Evolutionary conservation across 2,888 invertebrate genomes (phyloP).

Genomic region (Apamea anceps): DNA sequence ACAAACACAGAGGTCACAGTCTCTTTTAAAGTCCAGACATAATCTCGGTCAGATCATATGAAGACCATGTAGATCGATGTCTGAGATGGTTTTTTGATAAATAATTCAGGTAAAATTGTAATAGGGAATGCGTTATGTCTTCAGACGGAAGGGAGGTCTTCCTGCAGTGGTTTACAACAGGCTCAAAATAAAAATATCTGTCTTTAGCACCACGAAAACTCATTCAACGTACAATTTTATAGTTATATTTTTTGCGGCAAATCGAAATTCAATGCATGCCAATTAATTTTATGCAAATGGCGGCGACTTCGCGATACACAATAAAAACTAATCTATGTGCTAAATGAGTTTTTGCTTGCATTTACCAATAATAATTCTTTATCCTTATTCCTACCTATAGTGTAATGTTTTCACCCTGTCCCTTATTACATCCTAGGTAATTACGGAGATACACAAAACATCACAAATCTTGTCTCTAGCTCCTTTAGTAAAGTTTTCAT

Average conservation of each 20-base stretch:
- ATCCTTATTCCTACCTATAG: background rate
- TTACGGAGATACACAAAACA: conserved; percentile 36
- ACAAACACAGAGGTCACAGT: no score
- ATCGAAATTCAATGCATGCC: conserved; percentile 24
- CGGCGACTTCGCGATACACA: conserved; percentile 9
- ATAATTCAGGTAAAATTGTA: no score
- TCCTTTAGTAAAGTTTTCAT: conserved; percentile 44
- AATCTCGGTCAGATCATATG: no score
- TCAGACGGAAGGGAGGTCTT: no score
- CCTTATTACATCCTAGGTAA: conserved; percentile 30
- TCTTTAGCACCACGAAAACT: background rate
- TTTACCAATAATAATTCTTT: conserved; percentile 7
- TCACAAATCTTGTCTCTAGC: conserved; percentile 38
- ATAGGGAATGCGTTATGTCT: no score
- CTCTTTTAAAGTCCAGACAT: no score
- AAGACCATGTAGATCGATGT: no score
- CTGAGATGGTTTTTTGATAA: no score
- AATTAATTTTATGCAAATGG: conserved; percentile 54
- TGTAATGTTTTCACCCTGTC: conserved; percentile 12
- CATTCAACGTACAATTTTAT: background rate
- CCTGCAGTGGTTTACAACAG: no score
- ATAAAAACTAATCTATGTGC: conserved; percentile 31
- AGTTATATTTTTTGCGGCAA: background rate
- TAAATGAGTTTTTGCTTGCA: conserved; percentile 6
- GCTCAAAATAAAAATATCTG: no score